Evolutionary conservation across 2,888 invertebrate species (phyloP), one percentile per base, ranked within the genome.

Genomic region (Melanostoma mellinum): DNA sequence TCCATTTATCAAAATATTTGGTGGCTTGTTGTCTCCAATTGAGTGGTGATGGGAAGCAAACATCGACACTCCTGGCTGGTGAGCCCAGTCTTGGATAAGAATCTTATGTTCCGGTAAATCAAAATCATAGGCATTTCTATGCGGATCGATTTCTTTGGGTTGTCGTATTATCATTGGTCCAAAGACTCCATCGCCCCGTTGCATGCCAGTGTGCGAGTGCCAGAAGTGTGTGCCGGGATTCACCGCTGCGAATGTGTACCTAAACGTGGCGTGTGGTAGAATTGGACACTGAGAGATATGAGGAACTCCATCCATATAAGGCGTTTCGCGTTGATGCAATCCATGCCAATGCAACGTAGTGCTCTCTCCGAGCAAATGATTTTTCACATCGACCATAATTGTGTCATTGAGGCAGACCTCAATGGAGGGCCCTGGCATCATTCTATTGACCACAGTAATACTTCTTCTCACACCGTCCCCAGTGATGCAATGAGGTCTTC

Each of bases 341-440:
- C 98, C 98, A 88, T 98, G 98, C 97, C 97, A 98, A 88, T 98
- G 98, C 30, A 98, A 94, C 0, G 96, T 95, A 0, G 97, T 97
- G 32, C 95, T 95, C 89, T 97, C 97, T 0, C 95, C 95, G 88
- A 94, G 93, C 89, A 98, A 89, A 78, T 93, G 93, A 88, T 98
- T 98, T 85, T 94, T 93, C 5, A 97, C 95, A 88, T 97, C 96
- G 0, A 97, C 97, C 35, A 96, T 93, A 3, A 98, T 92, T 36
- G 94, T 93, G 88, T 98, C 98, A n/a, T 96, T 95, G 87, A 95
- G 93, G 89, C 98, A 98, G 0, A 97, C 97, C 93, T 97, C 95
- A 67, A 98, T 94, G 0, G 94, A 90, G 0, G 97, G 97, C 50
- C 97, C 97, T 0, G 98, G 97, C 93, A 98, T 93, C 92, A 95